phyloP scores from a whole-genome alignment of 2,888 invertebrate species.

The Scelioninae gen. 1 region DNA sequence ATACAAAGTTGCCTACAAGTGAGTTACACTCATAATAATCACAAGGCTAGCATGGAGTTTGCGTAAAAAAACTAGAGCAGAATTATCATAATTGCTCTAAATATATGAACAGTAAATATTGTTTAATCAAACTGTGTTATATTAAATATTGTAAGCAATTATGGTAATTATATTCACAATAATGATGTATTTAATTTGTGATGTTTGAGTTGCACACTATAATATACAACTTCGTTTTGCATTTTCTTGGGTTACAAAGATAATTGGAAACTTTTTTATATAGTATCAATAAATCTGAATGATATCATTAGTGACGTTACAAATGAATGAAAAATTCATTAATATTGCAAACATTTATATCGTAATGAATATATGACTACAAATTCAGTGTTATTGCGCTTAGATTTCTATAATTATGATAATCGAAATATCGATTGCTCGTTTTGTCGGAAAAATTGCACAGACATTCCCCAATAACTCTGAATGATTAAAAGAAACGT shows the following conservation, averaged over 20 bases:
- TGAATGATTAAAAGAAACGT: not conserved
- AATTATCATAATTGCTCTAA: conserved; percentile 28
- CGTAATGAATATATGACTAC: not conserved
- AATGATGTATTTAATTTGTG: not conserved
- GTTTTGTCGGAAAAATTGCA: not conserved
- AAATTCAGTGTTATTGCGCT: not conserved
- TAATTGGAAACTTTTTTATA: not conserved
- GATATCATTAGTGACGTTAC: not conserved
- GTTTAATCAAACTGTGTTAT: conserved; percentile 8
- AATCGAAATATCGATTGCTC: not conserved
- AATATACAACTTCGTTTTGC: not conserved
- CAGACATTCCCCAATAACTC: not conserved
- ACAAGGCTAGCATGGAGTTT: not conserved
- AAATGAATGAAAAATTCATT: not conserved
- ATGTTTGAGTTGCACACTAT: not conserved
- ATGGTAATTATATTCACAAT: conserved; percentile 6
- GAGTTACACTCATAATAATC: conserved; percentile 23
- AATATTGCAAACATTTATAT: too few relatives aligned
- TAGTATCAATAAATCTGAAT: not conserved
- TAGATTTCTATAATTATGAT: not conserved
- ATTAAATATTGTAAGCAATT: conserved; percentile 1
- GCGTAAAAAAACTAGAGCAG: conserved; percentile 7
- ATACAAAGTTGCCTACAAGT: conserved; percentile 22
- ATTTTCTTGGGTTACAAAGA: not conserved
- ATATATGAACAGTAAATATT: conserved; percentile 9